Conservation (phyloP, 2,113 vertebrate species). For the Todiramphus saurophagus region DNA sequence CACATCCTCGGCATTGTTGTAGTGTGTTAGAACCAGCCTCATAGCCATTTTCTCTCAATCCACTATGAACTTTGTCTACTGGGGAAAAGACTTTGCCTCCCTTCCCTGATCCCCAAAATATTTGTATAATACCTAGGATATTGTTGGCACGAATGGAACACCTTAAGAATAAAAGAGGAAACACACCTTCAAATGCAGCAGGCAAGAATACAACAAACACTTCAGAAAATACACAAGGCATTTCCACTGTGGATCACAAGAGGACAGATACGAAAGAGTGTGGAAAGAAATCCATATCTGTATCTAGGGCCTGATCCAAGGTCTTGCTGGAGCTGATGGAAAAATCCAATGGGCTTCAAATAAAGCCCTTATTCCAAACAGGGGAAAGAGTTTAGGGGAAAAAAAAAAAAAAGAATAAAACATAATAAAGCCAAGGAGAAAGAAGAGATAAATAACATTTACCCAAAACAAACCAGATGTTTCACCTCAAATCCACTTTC, state of each 20-base stretch:
- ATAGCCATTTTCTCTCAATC: not conserved
- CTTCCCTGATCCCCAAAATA: not conserved
- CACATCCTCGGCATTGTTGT: not conserved
- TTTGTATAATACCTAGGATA: not conserved
- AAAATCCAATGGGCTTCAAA: conserved; percentile 1
- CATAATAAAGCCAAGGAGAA: not conserved
- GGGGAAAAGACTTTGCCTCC: not conserved
- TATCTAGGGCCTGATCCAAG: not conserved
- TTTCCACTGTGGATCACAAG: not conserved
- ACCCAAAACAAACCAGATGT: conserved; percentile 62
- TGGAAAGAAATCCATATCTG: not conserved
- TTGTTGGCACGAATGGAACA: not conserved
- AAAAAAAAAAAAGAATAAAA: not conserved
- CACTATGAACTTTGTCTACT: not conserved
- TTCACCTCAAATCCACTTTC: conserved; percentile 66
- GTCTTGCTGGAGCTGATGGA: not conserved
- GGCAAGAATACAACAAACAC: not conserved
- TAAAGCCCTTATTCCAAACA: not conserved
- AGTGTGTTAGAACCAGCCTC: not conserved
- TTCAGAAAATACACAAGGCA: not conserved
- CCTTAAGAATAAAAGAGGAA: not conserved
- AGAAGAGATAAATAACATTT: conserved; percentile 48
- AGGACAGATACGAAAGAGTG: not conserved
- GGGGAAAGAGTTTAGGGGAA: not conserved
- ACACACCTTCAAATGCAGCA: not conserved